Evolutionary conservation across 2,113 vertebrate genomes (phyloP), one percentile per base, ranked within the genome.

Genomic region (Lophius piscatorius): DNA sequence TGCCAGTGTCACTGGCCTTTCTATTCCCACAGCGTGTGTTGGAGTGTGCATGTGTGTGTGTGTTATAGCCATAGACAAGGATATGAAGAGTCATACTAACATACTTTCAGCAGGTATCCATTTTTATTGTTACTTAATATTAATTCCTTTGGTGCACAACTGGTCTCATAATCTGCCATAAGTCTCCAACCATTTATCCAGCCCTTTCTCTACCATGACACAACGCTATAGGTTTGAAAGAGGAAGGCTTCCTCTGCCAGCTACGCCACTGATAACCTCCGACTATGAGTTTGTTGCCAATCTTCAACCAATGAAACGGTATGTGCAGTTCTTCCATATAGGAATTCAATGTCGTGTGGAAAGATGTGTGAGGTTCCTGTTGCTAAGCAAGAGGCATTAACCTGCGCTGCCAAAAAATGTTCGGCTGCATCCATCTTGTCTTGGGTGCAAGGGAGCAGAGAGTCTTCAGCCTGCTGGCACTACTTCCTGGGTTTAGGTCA

Each of bases 1-100:
- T 58, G 36, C 28, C 11, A 51, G 74, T 83, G 81, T 82, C 72
- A 75, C 17, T 78, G 71, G 73, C 73, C 82, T 74, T 69, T 78
- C 46, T 80, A 47, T 61, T 62, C 35, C 72, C 33, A 67, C 62
- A 40, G 33, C 33, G 13, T 52, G 46, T 35, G 42, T 63, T 29
- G 14, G 23, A 58, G 38, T 47, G 24, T 48, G 47, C 49, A 51
- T 23, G n/a, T 20, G 40, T 57, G 67, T 49, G 46, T 24, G 35
- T 11, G 33, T 23, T 18, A 5, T 22, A 38, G 21, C 21, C 11
- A 21, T 4, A 17, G 42, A 14, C 4, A 3, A 23, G 11, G 36
- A 52, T 26, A 58, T 4, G 10, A 42, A 57, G 52, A 65, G 65
- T 35, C 36, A 41, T 29, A 26, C 42, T 36, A 21, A 23, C 17